A percentile compares a stretch with the other conserved stretches of the same genome.
These are phyloP conservation scores for Trachops cirrhosus DNA, from an alignment of 2,797 vertebrate genomes.

Conservation along the genomic window DNA sequence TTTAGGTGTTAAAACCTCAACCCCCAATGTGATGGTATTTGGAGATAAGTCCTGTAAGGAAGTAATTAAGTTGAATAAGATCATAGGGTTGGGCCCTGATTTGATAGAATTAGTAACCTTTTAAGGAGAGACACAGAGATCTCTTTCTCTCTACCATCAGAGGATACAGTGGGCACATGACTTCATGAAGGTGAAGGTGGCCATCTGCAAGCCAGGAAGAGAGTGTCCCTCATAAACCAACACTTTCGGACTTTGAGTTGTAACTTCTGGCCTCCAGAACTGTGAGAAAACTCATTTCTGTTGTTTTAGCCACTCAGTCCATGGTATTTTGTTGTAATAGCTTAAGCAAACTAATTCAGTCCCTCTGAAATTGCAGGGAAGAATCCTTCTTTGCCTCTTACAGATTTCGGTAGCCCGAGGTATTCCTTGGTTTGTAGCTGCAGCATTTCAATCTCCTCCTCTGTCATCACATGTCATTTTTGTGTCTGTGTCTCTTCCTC, in stretches of 20 bases:
- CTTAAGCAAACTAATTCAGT: neutral
- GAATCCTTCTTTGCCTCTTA: neutral
- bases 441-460: neutral
- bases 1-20: neutral
- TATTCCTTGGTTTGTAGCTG: neutral
- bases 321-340: neutral
- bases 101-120: neutral
- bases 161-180: neutral
- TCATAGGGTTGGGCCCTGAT: neutral
- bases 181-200: too few species aligned
- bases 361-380: neutral
- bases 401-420: neutral
- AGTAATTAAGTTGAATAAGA: neutral
- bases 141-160: neutral
- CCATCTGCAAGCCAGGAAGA: neutral
- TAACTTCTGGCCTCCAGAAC: neutral
- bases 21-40: neutral
- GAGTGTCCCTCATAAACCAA: neutral
- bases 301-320: neutral
- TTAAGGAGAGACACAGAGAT: neutral
- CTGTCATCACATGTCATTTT: too few species aligned
- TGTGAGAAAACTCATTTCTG: neutral
- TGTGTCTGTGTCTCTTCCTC: neutral
- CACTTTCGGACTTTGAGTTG: neutral
- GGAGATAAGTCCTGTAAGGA: neutral